Evolutionary conservation across 1,140 invertebrate genomes (phyloP), one percentile per base, ranked within the genome.

Genomic region (Drosophila ohnishii): DNA sequence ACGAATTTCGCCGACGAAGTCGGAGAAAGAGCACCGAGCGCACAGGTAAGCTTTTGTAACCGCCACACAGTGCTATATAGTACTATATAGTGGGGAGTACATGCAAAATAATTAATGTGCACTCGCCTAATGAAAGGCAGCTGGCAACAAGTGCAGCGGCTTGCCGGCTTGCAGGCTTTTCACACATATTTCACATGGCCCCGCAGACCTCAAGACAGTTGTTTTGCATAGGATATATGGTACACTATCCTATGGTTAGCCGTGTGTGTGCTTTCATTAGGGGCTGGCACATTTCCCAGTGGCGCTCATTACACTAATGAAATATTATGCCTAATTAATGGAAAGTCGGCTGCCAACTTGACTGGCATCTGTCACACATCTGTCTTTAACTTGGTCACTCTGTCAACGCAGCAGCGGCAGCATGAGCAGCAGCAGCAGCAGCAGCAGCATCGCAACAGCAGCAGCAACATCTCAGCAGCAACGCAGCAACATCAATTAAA

Each of bases 291-390:
- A 84, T 83, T 83, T 86, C 79, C 67, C 76, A 78, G 40, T 22
- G 63, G 67, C 60, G 73, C 83, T 84, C 76, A 85, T 88, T 88
- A 88, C 59, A 60, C 80, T 88, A 88, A 83, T 84, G 80, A 87
- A 88, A 78, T 87, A 87, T 87, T 80, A 89, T 80, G 84, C 80
- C 84, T 88, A 88, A 88, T 88, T 88, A 88, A 88, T 88, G 84
- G 80, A 87, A 86, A 86, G 80, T 84, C 76, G 72, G 35, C 78
- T 69, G 66, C 16, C 67, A 53, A 51, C 34, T 56, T 51, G 65
- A 82, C 78, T 72, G 83, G 78, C 82, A 85, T 88, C 40, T 86
- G 83, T 87, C 83, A 87, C 76, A 61, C 83, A 84, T 77, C 63
- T 88, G 72, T 71, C 84, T 88, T 88, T 89, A 88, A 88, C 77